Percentiles rank a stretch among this genome's conserved stretches.
Evolutionary conservation across 1,140 invertebrate genomes (phyloP).

Genomic region (Drosophila rufa): DNA sequence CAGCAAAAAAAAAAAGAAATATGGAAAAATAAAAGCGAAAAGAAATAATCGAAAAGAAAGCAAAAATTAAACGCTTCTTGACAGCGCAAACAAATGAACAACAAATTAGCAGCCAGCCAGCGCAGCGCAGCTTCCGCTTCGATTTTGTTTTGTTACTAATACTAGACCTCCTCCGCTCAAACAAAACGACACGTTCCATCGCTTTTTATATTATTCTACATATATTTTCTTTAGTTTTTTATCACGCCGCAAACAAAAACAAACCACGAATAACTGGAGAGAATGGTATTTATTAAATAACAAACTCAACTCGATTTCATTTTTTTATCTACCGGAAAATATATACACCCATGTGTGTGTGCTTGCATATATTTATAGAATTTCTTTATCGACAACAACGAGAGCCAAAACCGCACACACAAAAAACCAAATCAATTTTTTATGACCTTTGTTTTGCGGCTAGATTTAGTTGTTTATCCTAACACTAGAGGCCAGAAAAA

Average conservation of each 20-base stretch:
- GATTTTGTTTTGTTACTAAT: constrained; percentile 22
- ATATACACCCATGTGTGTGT: constrained; percentile 5
- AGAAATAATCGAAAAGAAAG: constrained; percentile 17
- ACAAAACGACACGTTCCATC: constrained; percentile 58
- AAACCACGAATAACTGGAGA: constrained; percentile 27
- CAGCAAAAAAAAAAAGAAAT: not conserved
- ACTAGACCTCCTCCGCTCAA: constrained; percentile 7
- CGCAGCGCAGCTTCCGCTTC: constrained; percentile 33
- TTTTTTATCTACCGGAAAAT: constrained; percentile 19
- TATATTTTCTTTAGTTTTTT: constrained; percentile 30
- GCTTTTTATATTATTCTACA: not conserved
- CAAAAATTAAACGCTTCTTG: constrained; percentile 42
- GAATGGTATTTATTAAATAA: constrained; percentile 34
- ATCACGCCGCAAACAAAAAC: constrained; percentile 56
- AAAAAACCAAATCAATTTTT: constrained; percentile 35
- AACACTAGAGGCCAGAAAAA: constrained; percentile 23
- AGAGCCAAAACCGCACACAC: not conserved
- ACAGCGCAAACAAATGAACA: constrained; percentile 54
- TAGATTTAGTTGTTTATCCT: constrained; percentile 44
- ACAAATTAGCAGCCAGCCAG: constrained; percentile 46
- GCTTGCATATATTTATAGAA: constrained; percentile 36
- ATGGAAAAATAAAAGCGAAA: constrained; percentile 6
- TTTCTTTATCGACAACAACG: constrained; percentile 31
- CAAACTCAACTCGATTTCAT: constrained; percentile 11
- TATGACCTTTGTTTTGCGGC: constrained; percentile 37